Evolutionary conservation across 92 coral and sea anemone genomes (phyloP), one percentile per base, ranked within the genome.

Genomic region (Epizoanthus scotinus): DNA sequence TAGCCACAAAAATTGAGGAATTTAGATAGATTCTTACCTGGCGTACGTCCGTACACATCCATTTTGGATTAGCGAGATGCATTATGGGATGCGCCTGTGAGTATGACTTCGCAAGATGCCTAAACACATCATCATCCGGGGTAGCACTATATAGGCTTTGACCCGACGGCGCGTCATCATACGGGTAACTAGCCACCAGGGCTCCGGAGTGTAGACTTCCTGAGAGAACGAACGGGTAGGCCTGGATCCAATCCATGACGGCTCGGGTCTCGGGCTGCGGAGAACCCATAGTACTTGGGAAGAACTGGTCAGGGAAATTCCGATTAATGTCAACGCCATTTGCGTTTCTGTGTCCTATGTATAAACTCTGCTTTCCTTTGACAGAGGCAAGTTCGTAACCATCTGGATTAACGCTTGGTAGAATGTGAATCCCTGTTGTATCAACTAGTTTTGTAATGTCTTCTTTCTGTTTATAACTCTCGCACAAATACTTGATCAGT

Each of bases 131-230:
- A 63, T 96, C 99, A 83, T 96, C 99, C 15, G 99, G 99, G 63
- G 99, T 96, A 26, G 99, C 99, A 61, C 99, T 96, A 78, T 96
- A 96, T 54, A 93, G 78, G 59, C 94, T 93, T 82, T 96, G 99
- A 42, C 99, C 99, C 83, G 99, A 96, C 17, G 99, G 99, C 50
- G 94, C 87, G 70, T 96, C 99, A 67, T 96, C 99, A 55, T 93
- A 96, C 50, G 99, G 99, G 83, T 96, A 96, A 13, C 87, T 83
- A 2, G 97, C 99, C 56, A 96, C 99, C 62, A 96, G 84, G 4
- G 99, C 93, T 8, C 99, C 99, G 38, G 95, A 90, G 79, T 96
- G 98, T 63, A 96, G 78, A 83, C 98, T 93, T 19, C 94, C 93
- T 17, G 99, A 96, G 25, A 96, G 85, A 53, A 93, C 98, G 65